Evolutionary conservation across 2,888 invertebrate species (phyloP).

Genomic region (Bombylius major): DNA sequence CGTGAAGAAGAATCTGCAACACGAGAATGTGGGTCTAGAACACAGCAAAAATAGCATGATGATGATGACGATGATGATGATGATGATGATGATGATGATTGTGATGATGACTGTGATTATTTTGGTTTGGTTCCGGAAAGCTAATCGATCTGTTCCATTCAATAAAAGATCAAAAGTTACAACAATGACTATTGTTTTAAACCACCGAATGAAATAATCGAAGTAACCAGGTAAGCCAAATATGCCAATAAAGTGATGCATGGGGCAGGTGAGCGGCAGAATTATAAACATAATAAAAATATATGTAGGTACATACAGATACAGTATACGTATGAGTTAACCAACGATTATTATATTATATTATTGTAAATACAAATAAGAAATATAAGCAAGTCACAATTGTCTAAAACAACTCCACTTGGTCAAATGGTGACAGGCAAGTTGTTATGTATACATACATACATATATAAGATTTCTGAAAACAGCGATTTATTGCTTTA

Average conservation of each 20-base stretch:
- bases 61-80: no score
- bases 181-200: neutral
- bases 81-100: no score
- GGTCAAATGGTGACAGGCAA: constrained; percentile 7
- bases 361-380: no score
- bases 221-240: neutral
- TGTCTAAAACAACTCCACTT: constrained; percentile 5
- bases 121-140: no score
- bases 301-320: no score
- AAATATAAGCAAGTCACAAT: no score
- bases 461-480: neutral
- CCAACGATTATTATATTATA: no score
- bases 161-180: neutral
- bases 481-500: constrained; percentile 7
- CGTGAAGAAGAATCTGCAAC: neutral
- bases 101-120: no score
- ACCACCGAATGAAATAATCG: neutral
- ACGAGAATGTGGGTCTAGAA: neutral
- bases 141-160: no score
- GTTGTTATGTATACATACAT: neutral
- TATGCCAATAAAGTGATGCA: neutral
- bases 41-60: neutral
- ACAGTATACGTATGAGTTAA: no score
- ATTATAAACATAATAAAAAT: no score
- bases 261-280: neutral